Evolutionary conservation across 2,797 vertebrate genomes (phyloP), one percentile per base, ranked within the genome.

Genomic region (Poecile montanus): DNA sequence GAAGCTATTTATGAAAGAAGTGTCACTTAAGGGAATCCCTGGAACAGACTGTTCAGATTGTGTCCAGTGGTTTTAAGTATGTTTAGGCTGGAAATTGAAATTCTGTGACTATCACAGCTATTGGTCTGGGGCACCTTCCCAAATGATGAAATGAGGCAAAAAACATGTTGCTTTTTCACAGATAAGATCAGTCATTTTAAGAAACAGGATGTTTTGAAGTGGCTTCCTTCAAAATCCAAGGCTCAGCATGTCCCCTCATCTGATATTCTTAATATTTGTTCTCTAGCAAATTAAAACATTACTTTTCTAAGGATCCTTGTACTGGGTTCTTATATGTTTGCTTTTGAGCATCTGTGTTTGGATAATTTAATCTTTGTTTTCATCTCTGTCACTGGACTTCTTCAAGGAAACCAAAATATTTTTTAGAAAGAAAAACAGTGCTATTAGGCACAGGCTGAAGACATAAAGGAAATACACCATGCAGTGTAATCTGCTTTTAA

Each of bases 311-410:
- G 70, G 5, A 79, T 81, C 45, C 22, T 79, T 65, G 16, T 57
- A 9, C 23, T 82, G n/a, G 25, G 48, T 84, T 91, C 76, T 86
- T 70, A 13, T 51, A 44, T 82, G 83, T 95, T 94, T 91, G 56
- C 57, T 94, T 96, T 91, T 82, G 53, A 91, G 74, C 79, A 93
- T 93, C 85, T 96, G 80, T 95, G 94, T 96, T 95, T 97, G 74
- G 85, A 71, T 94, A 94, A 84, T 61, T 76, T 95, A 82, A 93
- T 96, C 95, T 95, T 94, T 94, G 94, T 95, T 94, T 91, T 93
- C 42, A 88, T 94, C 73, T 92, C 85, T 93, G 67, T 95, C 53
- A 71, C 82, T 79, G 85, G 67, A 86, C 63, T 94, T 92, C 85
- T 96, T 95, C 89, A 91, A 79, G 80, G 75, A 94, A 95, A 88